A percentile compares a stretch with the other conserved stretches of the same genome.
phyloP scores from a whole-genome alignment of 2,113 vertebrate species.

The Chascanopsetta lugubris region DNA sequence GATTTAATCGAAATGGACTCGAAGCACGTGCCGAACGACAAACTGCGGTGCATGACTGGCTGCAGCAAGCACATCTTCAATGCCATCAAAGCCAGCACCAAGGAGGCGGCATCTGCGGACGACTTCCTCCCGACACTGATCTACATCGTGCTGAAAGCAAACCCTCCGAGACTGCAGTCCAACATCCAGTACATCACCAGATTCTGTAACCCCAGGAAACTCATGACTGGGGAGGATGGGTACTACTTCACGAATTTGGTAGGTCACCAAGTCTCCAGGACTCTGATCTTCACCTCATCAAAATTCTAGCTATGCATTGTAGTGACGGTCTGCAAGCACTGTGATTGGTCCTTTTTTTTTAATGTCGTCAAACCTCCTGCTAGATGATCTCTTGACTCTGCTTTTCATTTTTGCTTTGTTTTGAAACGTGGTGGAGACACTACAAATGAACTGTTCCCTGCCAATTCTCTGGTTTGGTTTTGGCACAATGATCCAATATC shows the following conservation, averaged over 20 bases:
- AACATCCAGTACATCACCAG: conserved; percentile 98
- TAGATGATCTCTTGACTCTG: too few relatives aligned
- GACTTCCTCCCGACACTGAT: conserved; percentile 97
- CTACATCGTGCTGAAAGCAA: conserved; percentile 94
- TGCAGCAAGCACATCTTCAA: conserved; percentile 98
- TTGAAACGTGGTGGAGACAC: too few relatives aligned
- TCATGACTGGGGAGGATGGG: conserved; percentile 97
- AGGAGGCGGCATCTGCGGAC: conserved; percentile 92
- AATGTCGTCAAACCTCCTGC: too few relatives aligned
- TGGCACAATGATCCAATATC: background rate
- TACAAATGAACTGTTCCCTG: too few relatives aligned
- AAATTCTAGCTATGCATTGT: too few relatives aligned
- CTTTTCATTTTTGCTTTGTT: too few relatives aligned
- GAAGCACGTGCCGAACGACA: conserved; percentile 91
- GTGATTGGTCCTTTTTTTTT: too few relatives aligned
- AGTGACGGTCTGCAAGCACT: too few relatives aligned
- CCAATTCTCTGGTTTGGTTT: too few relatives aligned
- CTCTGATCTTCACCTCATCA: too few relatives aligned
- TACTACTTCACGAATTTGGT: conserved; percentile 99
- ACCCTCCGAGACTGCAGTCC: conserved; percentile 95
- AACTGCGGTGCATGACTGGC: conserved; percentile 89
- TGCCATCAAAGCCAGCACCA: conserved; percentile 91
- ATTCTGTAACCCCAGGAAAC: conserved; percentile 93
- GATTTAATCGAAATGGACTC: conserved; percentile 97
- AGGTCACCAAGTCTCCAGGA: too few relatives aligned